Percentiles rank a stretch among this genome's conserved stretches.
phyloP scores from a whole-genome alignment of 2,888 invertebrate genomes.

The Leistus spinibarbis region DNA sequence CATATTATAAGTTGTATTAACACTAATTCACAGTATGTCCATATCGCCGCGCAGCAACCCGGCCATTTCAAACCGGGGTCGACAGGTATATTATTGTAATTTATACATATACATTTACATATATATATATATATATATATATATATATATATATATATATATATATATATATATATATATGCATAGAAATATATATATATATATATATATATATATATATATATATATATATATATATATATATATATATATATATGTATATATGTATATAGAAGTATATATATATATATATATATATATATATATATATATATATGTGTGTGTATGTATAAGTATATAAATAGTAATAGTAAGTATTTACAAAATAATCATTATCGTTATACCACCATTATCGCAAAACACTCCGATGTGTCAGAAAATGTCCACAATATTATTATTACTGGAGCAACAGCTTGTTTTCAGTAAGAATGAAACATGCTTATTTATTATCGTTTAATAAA shows the following conservation, averaged over 20 bases:
- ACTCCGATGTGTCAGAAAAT: constrained; percentile 21
- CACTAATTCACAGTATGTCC: constrained; percentile 35
- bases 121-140: too few species aligned
- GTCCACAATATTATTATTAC: constrained; percentile 14
- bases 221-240: too few species aligned
- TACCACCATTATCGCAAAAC: constrained; percentile 24
- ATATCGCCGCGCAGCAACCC: constrained; percentile 26
- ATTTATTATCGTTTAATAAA: constrained; percentile 27
- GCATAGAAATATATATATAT: not conserved
- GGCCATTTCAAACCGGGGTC: constrained; percentile 12
- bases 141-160: too few species aligned
- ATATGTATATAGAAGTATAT: too few species aligned
- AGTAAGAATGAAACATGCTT: constrained; percentile 23
- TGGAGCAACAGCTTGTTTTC: not conserved
- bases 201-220: not conserved
- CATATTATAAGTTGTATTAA: constrained; percentile 38
- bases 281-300: not conserved
- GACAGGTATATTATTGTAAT: constrained; percentile 9
- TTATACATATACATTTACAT: not conserved
- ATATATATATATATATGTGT: not conserved
- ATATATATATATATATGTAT: too few species aligned
- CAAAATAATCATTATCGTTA: constrained; percentile 31
- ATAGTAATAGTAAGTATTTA: constrained; percentile 31
- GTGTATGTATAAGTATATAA: not conserved
- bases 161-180: not conserved